Conservation (phyloP, 1,140 invertebrate species). For the Plectus sambesii region DNA sequence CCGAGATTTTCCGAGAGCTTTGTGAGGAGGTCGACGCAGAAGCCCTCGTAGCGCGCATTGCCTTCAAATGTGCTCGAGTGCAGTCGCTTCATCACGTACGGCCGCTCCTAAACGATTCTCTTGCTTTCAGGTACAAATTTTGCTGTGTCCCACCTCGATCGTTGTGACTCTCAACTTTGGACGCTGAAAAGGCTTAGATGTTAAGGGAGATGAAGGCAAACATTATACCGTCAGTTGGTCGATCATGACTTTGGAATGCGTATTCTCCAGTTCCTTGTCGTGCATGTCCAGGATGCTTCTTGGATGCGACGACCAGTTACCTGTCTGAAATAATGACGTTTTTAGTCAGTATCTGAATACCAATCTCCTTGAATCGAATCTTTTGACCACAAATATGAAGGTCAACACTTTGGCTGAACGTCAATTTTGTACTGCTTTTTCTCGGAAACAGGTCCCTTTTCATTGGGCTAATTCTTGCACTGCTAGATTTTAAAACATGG, state of each 20-base stretch:
- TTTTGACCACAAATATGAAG: too few species aligned
- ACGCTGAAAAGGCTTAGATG: conserved; percentile 16
- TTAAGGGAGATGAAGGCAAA: conserved; percentile 3
- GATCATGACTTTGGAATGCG: conserved; percentile 23
- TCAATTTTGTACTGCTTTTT: too few species aligned
- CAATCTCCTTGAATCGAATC: too few species aligned
- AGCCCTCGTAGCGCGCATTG: conserved; percentile 77
- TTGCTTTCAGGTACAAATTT: too few species aligned
- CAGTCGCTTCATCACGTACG: conserved; percentile 27
- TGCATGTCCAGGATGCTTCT: conserved; percentile 15
- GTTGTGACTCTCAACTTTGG: conserved; percentile 21
- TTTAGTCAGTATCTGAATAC: too few species aligned
- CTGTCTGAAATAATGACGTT: too few species aligned
- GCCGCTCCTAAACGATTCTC: too few species aligned
- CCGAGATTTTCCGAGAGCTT: conserved; percentile 36
- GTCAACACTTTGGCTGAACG: too few species aligned
- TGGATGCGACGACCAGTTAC: conserved; percentile 22
- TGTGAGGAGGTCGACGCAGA: conserved; percentile 65
- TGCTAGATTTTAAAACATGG: too few species aligned
- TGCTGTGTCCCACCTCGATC: too few species aligned
- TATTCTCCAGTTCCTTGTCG: conserved; percentile 23
- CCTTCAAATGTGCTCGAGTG: conserved; percentile 52
- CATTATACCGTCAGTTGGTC: conserved; percentile 13
- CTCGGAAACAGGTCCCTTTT: too few species aligned
- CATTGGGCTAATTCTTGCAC: too few species aligned